Evolutionary conservation across 2,888 invertebrate genomes (phyloP).

Genomic region (Scaptomyza polygonia): DNA sequence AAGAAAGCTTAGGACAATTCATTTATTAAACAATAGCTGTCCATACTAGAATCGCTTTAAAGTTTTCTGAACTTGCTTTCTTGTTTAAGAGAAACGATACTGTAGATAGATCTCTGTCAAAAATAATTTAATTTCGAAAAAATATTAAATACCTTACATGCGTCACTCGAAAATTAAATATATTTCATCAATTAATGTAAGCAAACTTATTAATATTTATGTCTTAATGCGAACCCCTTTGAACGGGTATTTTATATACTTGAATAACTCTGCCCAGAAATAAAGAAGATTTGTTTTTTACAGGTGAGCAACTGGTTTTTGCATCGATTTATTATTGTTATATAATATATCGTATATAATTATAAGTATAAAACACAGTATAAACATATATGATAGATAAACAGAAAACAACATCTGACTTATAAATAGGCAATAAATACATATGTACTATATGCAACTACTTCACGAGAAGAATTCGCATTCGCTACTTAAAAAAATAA

Average conservation of each 20-base stretch:
- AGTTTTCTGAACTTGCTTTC: too few relatives aligned
- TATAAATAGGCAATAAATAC: constrained; percentile 48
- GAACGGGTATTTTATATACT: not conserved
- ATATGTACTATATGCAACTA: constrained; percentile 13
- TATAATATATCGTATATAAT: constrained; percentile 10
- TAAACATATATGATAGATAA: constrained; percentile 21
- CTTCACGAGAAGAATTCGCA: constrained; percentile 15
- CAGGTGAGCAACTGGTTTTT: constrained; percentile 10
- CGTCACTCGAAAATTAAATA: not conserved
- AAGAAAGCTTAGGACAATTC: too few relatives aligned
- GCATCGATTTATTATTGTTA: constrained; percentile 28
- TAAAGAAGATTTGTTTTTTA: constrained; percentile 1
- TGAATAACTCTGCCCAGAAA: not conserved
- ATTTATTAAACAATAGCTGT: too few relatives aligned
- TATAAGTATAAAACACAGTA: constrained; percentile 5
- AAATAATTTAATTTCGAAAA: not conserved
- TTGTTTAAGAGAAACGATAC: too few relatives aligned
- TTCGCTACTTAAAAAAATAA: constrained; percentile 45
- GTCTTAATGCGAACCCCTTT: not conserved
- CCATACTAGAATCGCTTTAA: too few relatives aligned
- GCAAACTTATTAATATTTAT: not conserved
- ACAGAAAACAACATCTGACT: constrained; percentile 18
- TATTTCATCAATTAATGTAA: not conserved
- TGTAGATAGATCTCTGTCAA: too few relatives aligned
- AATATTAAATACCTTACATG: not conserved